Conservation (phyloP, 2,797 vertebrate species). For the Heliangelus exortis region DNA sequence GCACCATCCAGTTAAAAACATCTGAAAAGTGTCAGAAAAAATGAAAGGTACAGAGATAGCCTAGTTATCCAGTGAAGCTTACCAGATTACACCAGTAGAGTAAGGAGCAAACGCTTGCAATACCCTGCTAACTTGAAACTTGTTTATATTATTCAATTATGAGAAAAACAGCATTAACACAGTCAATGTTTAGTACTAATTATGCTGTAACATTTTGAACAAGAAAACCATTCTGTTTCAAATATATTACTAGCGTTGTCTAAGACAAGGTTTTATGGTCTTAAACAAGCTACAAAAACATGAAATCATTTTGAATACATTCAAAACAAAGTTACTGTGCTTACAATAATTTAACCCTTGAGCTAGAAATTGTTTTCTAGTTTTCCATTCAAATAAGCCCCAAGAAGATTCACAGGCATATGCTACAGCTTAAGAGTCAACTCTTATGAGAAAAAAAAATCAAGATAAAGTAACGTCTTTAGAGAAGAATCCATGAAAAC, state of each 20-base stretch:
- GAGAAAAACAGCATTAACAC: not conserved
- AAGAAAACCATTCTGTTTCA: not conserved
- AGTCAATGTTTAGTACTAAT: not conserved
- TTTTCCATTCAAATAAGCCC: slow-evolving; percentile 23
- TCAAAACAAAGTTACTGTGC: not conserved
- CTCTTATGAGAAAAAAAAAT: not conserved
- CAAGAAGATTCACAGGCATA: not conserved
- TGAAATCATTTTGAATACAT: not conserved
- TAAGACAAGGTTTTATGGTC: not conserved
- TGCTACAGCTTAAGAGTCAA: not conserved
- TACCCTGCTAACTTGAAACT: not conserved
- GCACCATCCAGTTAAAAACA: not conserved
- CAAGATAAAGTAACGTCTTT: not conserved
- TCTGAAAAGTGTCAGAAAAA: not conserved
- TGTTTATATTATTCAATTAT: not conserved
- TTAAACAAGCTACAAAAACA: not conserved
- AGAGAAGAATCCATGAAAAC: not conserved
- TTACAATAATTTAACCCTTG: slow-evolving; percentile 19
- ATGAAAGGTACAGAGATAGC: not conserved
- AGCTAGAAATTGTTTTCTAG: not conserved
- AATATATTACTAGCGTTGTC: not conserved
- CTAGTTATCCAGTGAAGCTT: not conserved
- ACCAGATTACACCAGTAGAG: not conserved
- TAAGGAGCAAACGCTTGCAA: not conserved
- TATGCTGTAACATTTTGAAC: not conserved